phyloP scores from a whole-genome alignment of 2,888 invertebrate species.

The Drosophila emarginata region DNA sequence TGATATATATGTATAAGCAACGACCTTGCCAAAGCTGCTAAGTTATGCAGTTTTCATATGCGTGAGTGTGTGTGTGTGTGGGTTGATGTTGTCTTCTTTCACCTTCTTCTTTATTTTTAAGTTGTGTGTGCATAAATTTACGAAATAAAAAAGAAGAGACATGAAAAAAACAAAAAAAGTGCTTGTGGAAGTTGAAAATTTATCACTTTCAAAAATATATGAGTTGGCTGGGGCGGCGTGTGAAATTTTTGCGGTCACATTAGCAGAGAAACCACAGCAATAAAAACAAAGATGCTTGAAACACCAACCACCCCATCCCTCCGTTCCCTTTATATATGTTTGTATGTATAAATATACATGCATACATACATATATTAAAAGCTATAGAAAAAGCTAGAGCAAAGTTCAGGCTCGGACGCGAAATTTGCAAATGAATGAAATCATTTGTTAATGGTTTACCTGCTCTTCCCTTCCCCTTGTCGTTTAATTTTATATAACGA shows the following conservation, averaged over 20 bases:
- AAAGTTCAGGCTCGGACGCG: neutral
- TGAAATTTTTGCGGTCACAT: constrained; percentile 51
- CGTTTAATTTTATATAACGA: neutral
- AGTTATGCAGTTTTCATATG: constrained; percentile 64
- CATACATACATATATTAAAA: too few species aligned
- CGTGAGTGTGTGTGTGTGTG: constrained; percentile 34
- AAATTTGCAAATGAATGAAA: constrained; percentile 10
- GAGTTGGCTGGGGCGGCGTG: constrained; percentile 45
- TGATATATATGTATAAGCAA: neutral
- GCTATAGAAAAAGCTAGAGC: neutral
- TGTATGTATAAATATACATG: too few species aligned
- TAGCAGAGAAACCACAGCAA: constrained; percentile 8
- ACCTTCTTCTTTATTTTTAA: constrained; percentile 18
- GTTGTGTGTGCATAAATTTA: constrained; percentile 62
- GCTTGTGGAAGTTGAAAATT: constrained; percentile 50
- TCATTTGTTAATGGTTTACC: neutral
- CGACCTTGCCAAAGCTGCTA: constrained; percentile 59
- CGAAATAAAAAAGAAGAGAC: constrained; percentile 9
- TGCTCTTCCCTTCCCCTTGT: neutral
- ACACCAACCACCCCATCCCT: neutral
- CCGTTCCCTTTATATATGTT: neutral
- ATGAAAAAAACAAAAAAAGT: constrained; percentile 23
- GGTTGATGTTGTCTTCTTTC: constrained; percentile 35
- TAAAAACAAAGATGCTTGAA: neutral
- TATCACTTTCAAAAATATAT: constrained; percentile 57